phyloP scores from a whole-genome alignment of 2,888 invertebrate genomes.

The Asteroscopus sphinx region DNA sequence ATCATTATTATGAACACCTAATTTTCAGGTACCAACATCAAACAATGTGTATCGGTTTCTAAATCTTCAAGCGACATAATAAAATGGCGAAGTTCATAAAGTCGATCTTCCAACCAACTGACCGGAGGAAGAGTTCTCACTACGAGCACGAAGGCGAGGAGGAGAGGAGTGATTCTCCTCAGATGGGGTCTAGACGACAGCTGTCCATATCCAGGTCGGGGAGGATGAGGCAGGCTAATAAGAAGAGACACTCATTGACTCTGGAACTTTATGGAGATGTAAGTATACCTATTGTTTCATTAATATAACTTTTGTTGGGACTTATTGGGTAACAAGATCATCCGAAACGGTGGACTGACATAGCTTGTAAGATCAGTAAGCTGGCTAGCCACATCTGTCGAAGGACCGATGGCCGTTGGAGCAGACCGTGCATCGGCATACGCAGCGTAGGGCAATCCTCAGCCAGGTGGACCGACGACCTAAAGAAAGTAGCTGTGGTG shows the following conservation, averaged over 20 bases:
- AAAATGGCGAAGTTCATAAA: constrained; percentile 85
- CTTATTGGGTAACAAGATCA: too few relatives aligned
- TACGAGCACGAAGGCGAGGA: constrained; percentile 68
- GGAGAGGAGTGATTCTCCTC: constrained; percentile 68
- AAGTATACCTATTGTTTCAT: too few relatives aligned
- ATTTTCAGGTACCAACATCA: constrained; percentile 26
- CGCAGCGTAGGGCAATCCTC: too few relatives aligned
- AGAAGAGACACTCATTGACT: constrained; percentile 86
- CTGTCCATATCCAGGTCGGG: constrained; percentile 91
- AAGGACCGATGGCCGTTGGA: too few relatives aligned
- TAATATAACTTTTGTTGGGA: too few relatives aligned
- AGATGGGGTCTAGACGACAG: constrained; percentile 76
- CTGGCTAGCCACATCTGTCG: too few relatives aligned
- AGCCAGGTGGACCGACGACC: too few relatives aligned
- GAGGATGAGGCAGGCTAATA: constrained; percentile 88
- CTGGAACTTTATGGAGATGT: constrained; percentile 88
- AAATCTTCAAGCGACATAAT: neutral
- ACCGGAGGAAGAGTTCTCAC: constrained; percentile 66
- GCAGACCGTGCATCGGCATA: too few relatives aligned
- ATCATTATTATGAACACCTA: too few relatives aligned
- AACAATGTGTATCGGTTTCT: neutral
- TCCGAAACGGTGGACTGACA: too few relatives aligned
- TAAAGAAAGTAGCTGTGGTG: too few relatives aligned
- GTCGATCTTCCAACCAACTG: constrained; percentile 76
- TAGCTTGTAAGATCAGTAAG: too few relatives aligned